Evolutionary conservation across 2,888 invertebrate species (phyloP).

Genomic region (Caenorhabditis panamensis): DNA sequence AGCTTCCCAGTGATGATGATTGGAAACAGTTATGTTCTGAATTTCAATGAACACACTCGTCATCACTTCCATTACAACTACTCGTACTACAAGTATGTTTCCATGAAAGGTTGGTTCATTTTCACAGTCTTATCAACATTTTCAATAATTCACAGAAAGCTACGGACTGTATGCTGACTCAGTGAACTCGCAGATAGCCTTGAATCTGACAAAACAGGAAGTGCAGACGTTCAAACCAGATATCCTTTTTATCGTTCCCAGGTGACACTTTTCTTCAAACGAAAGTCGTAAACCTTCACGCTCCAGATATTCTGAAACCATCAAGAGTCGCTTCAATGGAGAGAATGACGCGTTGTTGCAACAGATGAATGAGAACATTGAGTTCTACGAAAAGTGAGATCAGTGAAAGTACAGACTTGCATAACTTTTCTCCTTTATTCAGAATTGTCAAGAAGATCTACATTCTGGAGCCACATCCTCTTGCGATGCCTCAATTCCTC

Average conservation of each 20-base stretch:
- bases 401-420: no score
- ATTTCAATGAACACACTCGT: conserved; percentile 26
- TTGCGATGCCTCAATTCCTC: neutral
- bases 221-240: conserved; percentile 31
- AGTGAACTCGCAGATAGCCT: neutral
- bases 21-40: conserved; percentile 50
- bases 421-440: no score
- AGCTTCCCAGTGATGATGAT: conserved; percentile 34
- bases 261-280: neutral
- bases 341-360: conserved; percentile 16
- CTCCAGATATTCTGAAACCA: conserved; percentile 17
- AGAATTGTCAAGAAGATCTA: conserved; percentile 30
- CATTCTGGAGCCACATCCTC: conserved; percentile 24
- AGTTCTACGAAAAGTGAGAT: conserved; percentile 22
- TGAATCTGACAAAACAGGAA: conserved; percentile 10
- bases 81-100: conserved; percentile 26
- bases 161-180: conserved; percentile 20
- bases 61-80: conserved; percentile 40
- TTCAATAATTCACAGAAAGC: conserved; percentile 10
- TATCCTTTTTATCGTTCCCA: conserved; percentile 32
- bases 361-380: conserved; percentile 39
- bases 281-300: conserved; percentile 2
- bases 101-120: conserved; percentile 30
- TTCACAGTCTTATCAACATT: no score
- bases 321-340: neutral